A percentile compares a stretch with the other conserved stretches of the same genome.
Evolutionary conservation across 2,888 invertebrate genomes (phyloP).

Genomic region (Eretmocerus hayati): DNA sequence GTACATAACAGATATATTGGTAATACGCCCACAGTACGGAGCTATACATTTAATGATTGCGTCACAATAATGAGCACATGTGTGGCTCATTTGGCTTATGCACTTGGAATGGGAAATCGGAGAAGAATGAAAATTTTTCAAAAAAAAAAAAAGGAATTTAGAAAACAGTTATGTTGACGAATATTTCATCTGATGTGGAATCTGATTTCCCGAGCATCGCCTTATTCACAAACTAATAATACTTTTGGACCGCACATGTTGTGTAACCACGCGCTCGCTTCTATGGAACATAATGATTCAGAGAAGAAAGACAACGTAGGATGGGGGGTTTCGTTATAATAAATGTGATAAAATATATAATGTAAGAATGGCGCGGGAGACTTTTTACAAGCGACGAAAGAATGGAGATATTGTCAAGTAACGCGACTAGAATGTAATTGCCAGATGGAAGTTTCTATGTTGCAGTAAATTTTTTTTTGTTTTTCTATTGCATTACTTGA

Average conservation of each 20-base stretch:
- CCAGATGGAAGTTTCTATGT: too few species aligned
- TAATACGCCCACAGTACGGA: conserved; percentile 7
- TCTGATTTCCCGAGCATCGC: conserved; percentile 14
- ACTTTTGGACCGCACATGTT: conserved; percentile 18
- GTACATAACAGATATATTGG: conserved; percentile 6
- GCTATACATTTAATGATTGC: conserved; percentile 8
- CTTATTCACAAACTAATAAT: conserved; percentile 22
- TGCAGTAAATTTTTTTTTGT: too few species aligned
- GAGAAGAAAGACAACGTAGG: conserved; percentile 19
- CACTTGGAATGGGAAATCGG: conserved; percentile 9
- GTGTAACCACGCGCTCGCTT: conserved; percentile 8
- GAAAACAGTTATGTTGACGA: neutral
- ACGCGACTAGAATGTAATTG: conserved; percentile 12
- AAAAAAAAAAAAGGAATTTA: neutral
- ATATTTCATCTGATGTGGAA: neutral
- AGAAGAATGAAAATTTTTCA: neutral
- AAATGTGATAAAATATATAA: neutral
- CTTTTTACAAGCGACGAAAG: conserved; percentile 32
- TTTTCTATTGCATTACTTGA: too few species aligned
- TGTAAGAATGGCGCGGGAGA: conserved; percentile 25
- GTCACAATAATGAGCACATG: conserved; percentile 14
- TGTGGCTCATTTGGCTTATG: conserved; percentile 12
- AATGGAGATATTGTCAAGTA: conserved; percentile 11
- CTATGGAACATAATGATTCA: neutral
- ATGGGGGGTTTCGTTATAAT: too few species aligned